phyloP scores from a whole-genome alignment of 2,888 invertebrate genomes.

The Apomyelois bistriatella region DNA sequence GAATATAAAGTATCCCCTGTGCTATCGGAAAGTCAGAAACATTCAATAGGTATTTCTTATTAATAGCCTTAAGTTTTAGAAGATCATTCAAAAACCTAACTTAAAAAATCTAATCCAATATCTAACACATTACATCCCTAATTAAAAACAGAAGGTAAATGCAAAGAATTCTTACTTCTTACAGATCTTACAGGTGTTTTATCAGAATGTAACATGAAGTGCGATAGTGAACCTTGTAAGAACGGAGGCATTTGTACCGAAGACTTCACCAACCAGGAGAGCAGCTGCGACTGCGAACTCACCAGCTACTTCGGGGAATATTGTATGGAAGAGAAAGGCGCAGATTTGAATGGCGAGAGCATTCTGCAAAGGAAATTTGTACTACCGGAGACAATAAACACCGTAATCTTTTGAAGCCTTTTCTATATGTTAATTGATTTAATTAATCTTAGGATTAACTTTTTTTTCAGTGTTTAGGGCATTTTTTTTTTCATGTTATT shows the following conservation, averaged over 20 bases:
- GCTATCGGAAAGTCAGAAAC: too few relatives aligned
- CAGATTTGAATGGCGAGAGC: conserved; percentile 93
- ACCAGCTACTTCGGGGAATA: conserved; percentile 94
- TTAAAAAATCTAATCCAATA: not conserved
- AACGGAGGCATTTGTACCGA: conserved; percentile 93
- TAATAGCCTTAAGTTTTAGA: too few relatives aligned
- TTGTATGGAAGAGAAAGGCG: conserved; percentile 94
- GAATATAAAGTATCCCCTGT: too few relatives aligned
- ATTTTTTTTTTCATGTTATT: too few relatives aligned
- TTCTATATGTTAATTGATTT: not conserved
- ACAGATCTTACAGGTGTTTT: conserved; percentile 84
- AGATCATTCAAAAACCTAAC: too few relatives aligned
- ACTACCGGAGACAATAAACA: conserved; percentile 83
- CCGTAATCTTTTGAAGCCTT: conserved; percentile 35
- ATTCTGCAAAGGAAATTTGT: conserved; percentile 89
- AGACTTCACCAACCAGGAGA: conserved; percentile 91
- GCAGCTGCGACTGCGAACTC: conserved; percentile 92
- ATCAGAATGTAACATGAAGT: conserved; percentile 93
- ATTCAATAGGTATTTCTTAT: too few relatives aligned
- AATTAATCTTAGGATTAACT: too few relatives aligned
- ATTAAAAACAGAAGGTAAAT: not conserved
- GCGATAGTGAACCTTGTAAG: conserved; percentile 92
- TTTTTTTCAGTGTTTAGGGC: too few relatives aligned
- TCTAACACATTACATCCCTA: too few relatives aligned
- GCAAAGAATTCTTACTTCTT: not conserved